Conservation (phyloP, 2,797 vertebrate species). For the Xerus rutilus region DNA sequence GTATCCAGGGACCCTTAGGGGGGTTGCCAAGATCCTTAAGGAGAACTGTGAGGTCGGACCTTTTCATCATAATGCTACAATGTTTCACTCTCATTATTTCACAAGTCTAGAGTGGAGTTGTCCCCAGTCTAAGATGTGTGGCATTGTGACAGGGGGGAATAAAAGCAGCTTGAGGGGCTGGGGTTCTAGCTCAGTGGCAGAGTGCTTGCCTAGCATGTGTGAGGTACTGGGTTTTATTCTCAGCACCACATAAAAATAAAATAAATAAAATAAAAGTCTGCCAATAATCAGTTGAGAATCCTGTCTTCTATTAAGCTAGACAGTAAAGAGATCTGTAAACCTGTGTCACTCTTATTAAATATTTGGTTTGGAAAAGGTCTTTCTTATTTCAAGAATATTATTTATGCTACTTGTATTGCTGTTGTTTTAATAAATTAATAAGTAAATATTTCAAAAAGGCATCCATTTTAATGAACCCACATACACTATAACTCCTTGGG, state of each 20-base stretch:
- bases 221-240: too few relatives aligned
- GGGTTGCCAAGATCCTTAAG: neutral
- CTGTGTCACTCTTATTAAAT: neutral
- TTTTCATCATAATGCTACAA: neutral
- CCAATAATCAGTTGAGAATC: neutral
- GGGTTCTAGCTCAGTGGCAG: too few relatives aligned
- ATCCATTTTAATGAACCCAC: slow-evolving; percentile 35
- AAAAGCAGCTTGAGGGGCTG: neutral
- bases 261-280: too few relatives aligned
- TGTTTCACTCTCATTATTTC: neutral
- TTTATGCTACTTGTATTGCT: neutral
- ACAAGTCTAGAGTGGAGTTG: neutral
- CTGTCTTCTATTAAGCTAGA: neutral
- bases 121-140: neutral
- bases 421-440: neutral
- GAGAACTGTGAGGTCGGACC: neutral
- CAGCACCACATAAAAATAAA: too few relatives aligned
- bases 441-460: neutral
- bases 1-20: neutral
- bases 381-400: slow-evolving; percentile 46
- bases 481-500: neutral
- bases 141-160: neutral
- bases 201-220: too few relatives aligned
- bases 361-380: neutral
- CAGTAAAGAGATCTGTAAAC: neutral